These are phyloP conservation scores for Cheilosia soror DNA, from an alignment of 2,888 invertebrate genomes.

Conservation along the genomic window DNA sequence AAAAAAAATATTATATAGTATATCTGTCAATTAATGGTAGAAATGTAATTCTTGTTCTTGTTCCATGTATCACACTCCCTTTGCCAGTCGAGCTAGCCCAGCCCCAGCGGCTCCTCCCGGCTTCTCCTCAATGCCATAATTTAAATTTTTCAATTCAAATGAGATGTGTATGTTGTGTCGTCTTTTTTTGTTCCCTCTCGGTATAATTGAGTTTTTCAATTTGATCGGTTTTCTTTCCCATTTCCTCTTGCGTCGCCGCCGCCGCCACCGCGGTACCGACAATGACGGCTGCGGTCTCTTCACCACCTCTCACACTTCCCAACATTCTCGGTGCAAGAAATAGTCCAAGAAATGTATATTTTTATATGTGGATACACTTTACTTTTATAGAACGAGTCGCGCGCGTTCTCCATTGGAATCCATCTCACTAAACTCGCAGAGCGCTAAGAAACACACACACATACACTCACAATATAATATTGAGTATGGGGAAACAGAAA, in stretches of 20 bases:
- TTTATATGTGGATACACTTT: slow-evolving; percentile 38
- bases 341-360: slow-evolving; percentile 52
- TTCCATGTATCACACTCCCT: slow-evolving; percentile 31
- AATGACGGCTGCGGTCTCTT: background rate
- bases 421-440: slow-evolving; percentile 50
- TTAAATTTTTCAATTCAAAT: slow-evolving; percentile 46
- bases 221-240: slow-evolving; percentile 30
- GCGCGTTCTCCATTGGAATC: slow-evolving; percentile 48
- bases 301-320: background rate
- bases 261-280: background rate
- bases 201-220: slow-evolving; percentile 52
- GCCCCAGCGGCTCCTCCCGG: background rate
- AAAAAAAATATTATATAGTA: background rate
- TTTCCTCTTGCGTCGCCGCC: background rate
- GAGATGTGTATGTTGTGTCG: background rate
- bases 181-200: slow-evolving; percentile 15
- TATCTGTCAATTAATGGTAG: slow-evolving; percentile 40
- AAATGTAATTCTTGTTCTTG: slow-evolving; percentile 40
- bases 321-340: slow-evolving; percentile 34
- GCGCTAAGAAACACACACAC: slow-evolving; percentile 58
- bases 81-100: too few relatives aligned
- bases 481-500: slow-evolving; percentile 34
- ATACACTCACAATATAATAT: background rate
- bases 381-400: slow-evolving; percentile 47
- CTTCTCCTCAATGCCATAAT: slow-evolving; percentile 15